phyloP scores from a whole-genome alignment of 2,113 vertebrate genomes.

The Pygoscelis adeliae region DNA sequence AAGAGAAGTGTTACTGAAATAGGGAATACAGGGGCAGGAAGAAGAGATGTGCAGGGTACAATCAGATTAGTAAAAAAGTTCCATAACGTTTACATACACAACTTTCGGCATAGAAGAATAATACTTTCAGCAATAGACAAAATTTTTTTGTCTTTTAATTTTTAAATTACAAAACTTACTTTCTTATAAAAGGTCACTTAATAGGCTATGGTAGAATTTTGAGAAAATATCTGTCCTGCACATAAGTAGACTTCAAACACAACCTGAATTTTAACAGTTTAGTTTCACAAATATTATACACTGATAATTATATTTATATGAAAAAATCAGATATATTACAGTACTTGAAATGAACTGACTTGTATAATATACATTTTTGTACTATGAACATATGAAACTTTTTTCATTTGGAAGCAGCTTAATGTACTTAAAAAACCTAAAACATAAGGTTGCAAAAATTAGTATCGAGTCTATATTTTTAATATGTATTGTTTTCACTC shows the following conservation, averaged over 20 bases:
- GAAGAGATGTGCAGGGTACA: background rate
- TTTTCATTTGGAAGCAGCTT: background rate
- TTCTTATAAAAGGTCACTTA: background rate
- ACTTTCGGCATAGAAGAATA: background rate
- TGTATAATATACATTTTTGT: background rate
- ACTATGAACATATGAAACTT: background rate
- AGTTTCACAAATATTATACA: background rate
- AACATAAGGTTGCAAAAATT: background rate
- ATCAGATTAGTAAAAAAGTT: background rate
- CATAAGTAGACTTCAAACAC: background rate
- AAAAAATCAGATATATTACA: background rate
- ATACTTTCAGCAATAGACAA: background rate
- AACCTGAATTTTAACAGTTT: background rate
- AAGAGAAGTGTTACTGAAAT: background rate
- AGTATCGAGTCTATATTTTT: background rate
- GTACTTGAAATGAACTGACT: background rate
- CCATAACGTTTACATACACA: background rate
- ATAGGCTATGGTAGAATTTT: background rate
- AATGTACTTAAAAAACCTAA: background rate
- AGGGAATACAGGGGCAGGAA: background rate
- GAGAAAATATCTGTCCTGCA: background rate
- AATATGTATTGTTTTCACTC: background rate
- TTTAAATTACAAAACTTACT: background rate
- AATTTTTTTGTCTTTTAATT: background rate
- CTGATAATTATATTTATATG: background rate